These are phyloP conservation scores for Nomada hirtipes DNA, from an alignment of 2,888 invertebrate genomes.

Conservation along the genomic window DNA sequence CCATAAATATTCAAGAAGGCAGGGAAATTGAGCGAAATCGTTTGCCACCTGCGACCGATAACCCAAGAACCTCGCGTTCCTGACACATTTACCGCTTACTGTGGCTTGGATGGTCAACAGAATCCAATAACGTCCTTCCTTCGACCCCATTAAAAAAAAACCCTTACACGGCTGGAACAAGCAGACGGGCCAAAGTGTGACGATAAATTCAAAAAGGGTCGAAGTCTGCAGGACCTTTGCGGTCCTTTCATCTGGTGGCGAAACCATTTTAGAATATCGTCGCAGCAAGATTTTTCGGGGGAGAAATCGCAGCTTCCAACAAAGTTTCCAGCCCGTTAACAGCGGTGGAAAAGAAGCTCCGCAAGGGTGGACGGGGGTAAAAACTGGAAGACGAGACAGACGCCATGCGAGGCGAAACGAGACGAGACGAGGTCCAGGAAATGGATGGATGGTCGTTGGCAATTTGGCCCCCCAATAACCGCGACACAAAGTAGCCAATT, in stretches of 20 bases:
- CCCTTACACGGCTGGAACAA: slow-evolving; percentile 1
- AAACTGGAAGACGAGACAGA: slow-evolving; percentile 28
- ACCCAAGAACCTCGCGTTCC: slow-evolving; percentile 5
- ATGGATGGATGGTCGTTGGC: slow-evolving; percentile 77
- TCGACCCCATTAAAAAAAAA: slow-evolving; percentile 30
- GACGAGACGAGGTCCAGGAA: slow-evolving; percentile 59
- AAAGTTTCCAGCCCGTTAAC: slow-evolving; percentile 56
- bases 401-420: slow-evolving; percentile 38
- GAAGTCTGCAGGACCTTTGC: slow-evolving; percentile 1
- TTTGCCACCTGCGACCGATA: slow-evolving; percentile 45
- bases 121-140: slow-evolving; percentile 35
- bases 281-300: neutral
- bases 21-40: slow-evolving; percentile 41
- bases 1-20: slow-evolving; percentile 51
- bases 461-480: slow-evolving; percentile 78
- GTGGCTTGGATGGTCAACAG: slow-evolving; percentile 10
- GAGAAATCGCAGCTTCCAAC: slow-evolving; percentile 43
- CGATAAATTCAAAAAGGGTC: slow-evolving; percentile 18
- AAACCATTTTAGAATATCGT: no score
- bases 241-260: no score
- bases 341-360: slow-evolving; percentile 12
- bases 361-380: neutral
- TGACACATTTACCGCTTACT: slow-evolving; percentile 31
- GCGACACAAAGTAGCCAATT: slow-evolving; percentile 77
- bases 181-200: neutral